These are phyloP conservation scores for Nineta flava DNA, from an alignment of 2,888 invertebrate genomes.

Conservation along the genomic window DNA sequence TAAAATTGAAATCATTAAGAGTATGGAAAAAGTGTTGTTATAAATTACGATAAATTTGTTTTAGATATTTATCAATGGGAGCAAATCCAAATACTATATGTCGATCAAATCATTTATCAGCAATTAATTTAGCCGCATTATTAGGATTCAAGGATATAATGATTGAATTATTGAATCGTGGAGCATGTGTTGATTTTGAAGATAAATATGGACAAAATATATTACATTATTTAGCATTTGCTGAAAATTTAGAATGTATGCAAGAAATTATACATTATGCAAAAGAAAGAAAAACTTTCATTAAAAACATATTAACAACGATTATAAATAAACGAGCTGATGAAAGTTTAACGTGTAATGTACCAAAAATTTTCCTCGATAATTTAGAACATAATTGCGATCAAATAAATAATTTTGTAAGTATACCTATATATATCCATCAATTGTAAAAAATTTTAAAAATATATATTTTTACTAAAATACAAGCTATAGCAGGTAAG, in stretches of 20 bases:
- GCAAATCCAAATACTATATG: conserved; percentile 36
- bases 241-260: conserved; percentile 30
- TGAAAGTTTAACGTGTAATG: not conserved
- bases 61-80: conserved; percentile 30
- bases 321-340: conserved; percentile 1
- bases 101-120: conserved; percentile 28
- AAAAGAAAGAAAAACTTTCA: not conserved
- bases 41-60: not conserved
- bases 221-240: conserved; percentile 33
- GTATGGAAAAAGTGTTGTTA: no score
- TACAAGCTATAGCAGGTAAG: no score
- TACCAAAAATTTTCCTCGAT: conserved; percentile 1
- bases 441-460: no score
- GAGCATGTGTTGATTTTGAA: conserved; percentile 28
- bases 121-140: conserved; percentile 32
- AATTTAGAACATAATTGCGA: conserved; percentile 4
- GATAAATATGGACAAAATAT: conserved; percentile 32
- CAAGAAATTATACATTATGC: conserved; percentile 23
- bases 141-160: conserved; percentile 27
- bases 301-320: not conserved
- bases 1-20: no score
- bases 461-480: no score
- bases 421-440: not conserved
- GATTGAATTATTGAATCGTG: conserved; percentile 25
- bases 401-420: conserved; percentile 3